Base-by-base conservation (phyloP, 2,888 invertebrate genomes). In the Megamerina dolium region DNA sequence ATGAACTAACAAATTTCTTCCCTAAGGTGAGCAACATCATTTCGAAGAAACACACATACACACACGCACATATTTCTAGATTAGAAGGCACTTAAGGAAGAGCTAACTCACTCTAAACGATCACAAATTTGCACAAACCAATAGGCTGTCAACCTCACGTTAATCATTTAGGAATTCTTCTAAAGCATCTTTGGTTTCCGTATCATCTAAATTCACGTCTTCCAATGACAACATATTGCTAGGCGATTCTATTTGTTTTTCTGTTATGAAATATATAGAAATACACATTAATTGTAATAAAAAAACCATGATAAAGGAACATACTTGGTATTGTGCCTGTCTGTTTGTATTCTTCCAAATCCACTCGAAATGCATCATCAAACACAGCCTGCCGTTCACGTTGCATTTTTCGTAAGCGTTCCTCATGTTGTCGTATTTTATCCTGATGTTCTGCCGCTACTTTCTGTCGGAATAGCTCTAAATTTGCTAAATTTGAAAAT, bases 311-410 rank as follows among this genome's bases (percentile, higher is more conserved):
- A n/a, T n/a, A n/a, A n/a, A n/a, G n/a, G n/a, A 16, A 63, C 64
- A 59, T 71, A 81, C 81, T 80, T 58, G 79, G 76, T 54, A 83
- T 70, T 29, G 74, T 73, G 42, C 83, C 83, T 30, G 76, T 75
- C 54, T 74, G 74, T 61, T 80, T 82, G 55, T 77, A 83, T 39
- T 77, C 74, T 52, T 79, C 74, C 50, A 85, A 63, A 63, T 85
- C 84, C 55, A 74, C 76, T 60, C 79, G 78, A 58, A 85, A 85
- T 10, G 80, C 83, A 61, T 82, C 79, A 54, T 81, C 79, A 56
- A 83, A 85, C 1, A 80, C 80, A 46, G 78, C 77, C 56, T 83
- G 82, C 23, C 83, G 72, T 59, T 85, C 84, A 53, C 76, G 75
- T 53, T 82, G 70, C 6, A 76, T 63, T 51, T 72, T 70, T 42